Evolutionary conservation across 2,113 vertebrate genomes (phyloP).

Genomic region (Lampris megalopsis): DNA sequence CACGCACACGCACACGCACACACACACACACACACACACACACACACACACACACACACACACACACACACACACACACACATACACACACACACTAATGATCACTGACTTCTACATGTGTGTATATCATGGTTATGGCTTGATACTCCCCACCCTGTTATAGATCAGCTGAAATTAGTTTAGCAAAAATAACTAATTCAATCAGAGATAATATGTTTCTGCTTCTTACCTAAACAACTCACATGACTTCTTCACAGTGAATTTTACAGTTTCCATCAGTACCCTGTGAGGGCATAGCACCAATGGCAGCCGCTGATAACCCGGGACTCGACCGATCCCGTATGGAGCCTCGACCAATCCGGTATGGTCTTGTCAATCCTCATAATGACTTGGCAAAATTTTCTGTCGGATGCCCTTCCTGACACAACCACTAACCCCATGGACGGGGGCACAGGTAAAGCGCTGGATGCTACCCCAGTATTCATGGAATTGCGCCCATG

Average conservation of each 20-base stretch:
- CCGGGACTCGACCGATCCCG: too few relatives aligned
- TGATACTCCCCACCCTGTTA: conserved; percentile 24
- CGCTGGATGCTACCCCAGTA: too few relatives aligned
- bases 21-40: not conserved
- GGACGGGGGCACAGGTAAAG: too few relatives aligned
- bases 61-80: not conserved
- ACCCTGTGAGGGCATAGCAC: too few relatives aligned
- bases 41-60: not conserved
- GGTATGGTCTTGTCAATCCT: too few relatives aligned
- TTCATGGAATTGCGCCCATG: too few relatives aligned
- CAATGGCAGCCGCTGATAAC: too few relatives aligned
- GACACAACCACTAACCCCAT: too few relatives aligned
- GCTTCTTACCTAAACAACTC: conserved; percentile 18
- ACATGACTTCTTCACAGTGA: not conserved
- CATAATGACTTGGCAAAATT: too few relatives aligned
- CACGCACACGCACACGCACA: not conserved
- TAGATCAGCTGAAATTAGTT: conserved; percentile 45
- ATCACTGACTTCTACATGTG: conserved; percentile 20
- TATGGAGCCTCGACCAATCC: too few relatives aligned
- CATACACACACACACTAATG: conserved; percentile 21
- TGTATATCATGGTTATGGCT: conserved; percentile 3
- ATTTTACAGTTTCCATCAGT: too few relatives aligned
- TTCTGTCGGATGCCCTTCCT: too few relatives aligned
- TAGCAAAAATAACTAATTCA: conserved; percentile 25
- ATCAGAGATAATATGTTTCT: not conserved